A percentile compares a stretch with the other conserved stretches of the same genome.
These are phyloP conservation scores for Miltochrista miniata DNA, from an alignment of 2,888 invertebrate genomes.

Conservation along the genomic window DNA sequence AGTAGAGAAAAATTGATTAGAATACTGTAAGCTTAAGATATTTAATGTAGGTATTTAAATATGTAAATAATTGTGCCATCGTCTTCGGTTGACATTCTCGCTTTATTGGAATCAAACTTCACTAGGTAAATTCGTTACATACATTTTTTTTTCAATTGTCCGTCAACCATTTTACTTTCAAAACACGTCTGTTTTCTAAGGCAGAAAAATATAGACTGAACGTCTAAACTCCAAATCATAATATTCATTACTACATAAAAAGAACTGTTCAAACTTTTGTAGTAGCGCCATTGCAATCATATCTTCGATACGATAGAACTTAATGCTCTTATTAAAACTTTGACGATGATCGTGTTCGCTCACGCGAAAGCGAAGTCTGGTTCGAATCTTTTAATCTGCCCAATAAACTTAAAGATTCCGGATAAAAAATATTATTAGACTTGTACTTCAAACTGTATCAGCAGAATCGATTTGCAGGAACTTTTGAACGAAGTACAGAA, in stretches of 20 bases:
- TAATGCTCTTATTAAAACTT: slow-evolving; percentile 25
- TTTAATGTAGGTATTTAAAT: too few relatives aligned
- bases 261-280: background rate
- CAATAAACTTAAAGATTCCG: slow-evolving; percentile 51
- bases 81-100: too few relatives aligned
- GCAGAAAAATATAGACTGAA: background rate
- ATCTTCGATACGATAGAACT: slow-evolving; percentile 11
- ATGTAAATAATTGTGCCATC: too few relatives aligned
- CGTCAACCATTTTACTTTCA: too few relatives aligned
- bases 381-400: slow-evolving; percentile 55
- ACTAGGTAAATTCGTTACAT: too few relatives aligned
- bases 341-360: slow-evolving; percentile 23
- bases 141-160: too few relatives aligned
- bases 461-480: slow-evolving; percentile 2
- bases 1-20: too few relatives aligned
- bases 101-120: too few relatives aligned
- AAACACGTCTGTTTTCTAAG: background rate
- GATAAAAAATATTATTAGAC: slow-evolving; percentile 54
- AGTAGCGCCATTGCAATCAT: background rate
- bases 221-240: background rate
- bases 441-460: slow-evolving; percentile 16
- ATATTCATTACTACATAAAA: background rate
- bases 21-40: too few relatives aligned
- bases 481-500: background rate
- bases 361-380: slow-evolving; percentile 14